phyloP scores from a whole-genome alignment of 1,140 invertebrate genomes.

The Hylyphantes graminicola region DNA sequence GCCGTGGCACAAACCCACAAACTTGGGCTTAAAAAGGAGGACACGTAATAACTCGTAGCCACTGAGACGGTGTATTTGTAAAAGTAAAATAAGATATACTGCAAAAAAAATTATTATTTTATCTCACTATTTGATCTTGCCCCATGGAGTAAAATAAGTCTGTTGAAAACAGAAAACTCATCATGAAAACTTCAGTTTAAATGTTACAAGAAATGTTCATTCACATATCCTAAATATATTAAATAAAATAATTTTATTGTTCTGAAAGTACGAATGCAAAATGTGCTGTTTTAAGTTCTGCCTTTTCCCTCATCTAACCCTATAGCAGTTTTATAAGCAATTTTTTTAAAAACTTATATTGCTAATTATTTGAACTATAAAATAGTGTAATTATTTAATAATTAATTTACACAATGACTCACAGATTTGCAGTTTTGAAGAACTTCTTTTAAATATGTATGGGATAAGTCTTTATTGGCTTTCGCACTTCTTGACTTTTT shows the following conservation, averaged over 20 bases:
- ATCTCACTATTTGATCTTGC: no score
- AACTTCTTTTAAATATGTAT: slow-evolving; percentile 1
- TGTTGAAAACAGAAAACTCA: no score
- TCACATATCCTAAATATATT: not conserved
- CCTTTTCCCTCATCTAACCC: not conserved
- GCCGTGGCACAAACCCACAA: no score
- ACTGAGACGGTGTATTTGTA: not conserved
- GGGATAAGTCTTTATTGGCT: not conserved
- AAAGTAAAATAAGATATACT: no score
- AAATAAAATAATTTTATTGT: no score
- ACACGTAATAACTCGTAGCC: no score
- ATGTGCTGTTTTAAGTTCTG: not conserved
- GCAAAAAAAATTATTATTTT: no score
- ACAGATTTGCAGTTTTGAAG: slow-evolving; percentile 13
- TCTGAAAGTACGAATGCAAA: not conserved
- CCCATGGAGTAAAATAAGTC: no score
- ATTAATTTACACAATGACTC: not conserved
- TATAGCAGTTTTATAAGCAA: not conserved
- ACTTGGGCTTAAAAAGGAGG: no score
- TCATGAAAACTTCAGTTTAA: no score
- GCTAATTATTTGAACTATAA: not conserved
- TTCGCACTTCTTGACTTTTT: not conserved
- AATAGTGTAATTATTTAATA: not conserved
- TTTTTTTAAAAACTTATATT: not conserved
- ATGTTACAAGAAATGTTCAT: not conserved